These are phyloP conservation scores for Malacosoma neustria DNA, from an alignment of 2,888 invertebrate genomes.

Conservation along the genomic window DNA sequence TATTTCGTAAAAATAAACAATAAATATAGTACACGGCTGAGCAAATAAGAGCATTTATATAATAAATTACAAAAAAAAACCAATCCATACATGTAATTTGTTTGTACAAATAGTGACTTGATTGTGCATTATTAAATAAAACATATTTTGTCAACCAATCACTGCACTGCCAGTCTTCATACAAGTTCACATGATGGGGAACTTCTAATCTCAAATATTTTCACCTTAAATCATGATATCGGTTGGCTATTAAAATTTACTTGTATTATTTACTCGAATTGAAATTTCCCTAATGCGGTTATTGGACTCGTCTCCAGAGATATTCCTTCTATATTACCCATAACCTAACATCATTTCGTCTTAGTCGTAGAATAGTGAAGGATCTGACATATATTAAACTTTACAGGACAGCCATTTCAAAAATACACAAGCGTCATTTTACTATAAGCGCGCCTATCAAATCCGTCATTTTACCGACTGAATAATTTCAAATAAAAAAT, in stretches of 20 bases:
- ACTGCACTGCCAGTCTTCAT: slow-evolving; percentile 55
- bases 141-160: slow-evolving; percentile 15
- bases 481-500: too few species aligned
- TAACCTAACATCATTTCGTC: too few species aligned
- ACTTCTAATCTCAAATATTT: slow-evolving; percentile 47
- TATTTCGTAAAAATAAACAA: slow-evolving; percentile 11
- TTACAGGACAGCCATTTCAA: too few species aligned
- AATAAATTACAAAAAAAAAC: slow-evolving; percentile 23
- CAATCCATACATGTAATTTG: slow-evolving; percentile 35
- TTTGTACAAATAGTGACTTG: slow-evolving; percentile 71
- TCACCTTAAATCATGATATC: slow-evolving; percentile 14
- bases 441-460: too few species aligned
- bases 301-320: too few species aligned
- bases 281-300: too few species aligned
- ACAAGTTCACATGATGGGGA: slow-evolving; percentile 50
- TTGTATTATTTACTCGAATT: too few species aligned
- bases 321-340: too few species aligned
- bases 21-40: slow-evolving; percentile 17
- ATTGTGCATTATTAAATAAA: slow-evolving; percentile 50
- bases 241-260: background rate
- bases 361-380: too few species aligned
- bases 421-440: too few species aligned
- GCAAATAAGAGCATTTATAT: slow-evolving; percentile 24
- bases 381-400: too few species aligned
- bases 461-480: too few species aligned